phyloP scores from a whole-genome alignment of 1,140 invertebrate species.

The Ectropis grisescens region DNA sequence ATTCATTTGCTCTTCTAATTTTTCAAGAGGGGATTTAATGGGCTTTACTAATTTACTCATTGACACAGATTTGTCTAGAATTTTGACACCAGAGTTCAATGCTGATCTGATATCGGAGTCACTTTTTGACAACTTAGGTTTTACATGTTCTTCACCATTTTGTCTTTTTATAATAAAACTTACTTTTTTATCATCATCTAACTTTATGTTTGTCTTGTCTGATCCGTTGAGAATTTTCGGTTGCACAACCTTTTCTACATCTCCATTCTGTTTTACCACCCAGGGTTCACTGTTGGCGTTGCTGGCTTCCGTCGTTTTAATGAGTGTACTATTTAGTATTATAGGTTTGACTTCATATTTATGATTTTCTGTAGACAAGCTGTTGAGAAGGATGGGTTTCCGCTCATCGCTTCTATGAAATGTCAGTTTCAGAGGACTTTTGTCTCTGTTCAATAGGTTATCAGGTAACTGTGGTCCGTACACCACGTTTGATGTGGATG shows the following conservation, averaged over 20 bases:
- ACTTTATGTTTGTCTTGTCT: conserved; percentile 30
- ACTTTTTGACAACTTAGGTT: conserved; percentile 35
- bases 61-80: conserved; percentile 31
- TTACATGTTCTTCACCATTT: conserved; percentile 27
- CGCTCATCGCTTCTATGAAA: conserved; percentile 51
- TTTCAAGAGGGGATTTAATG: conserved; percentile 48
- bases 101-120: conserved; percentile 31
- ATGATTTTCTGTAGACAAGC: conserved; percentile 24
- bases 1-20: conserved; percentile 61
- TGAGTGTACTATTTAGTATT: conserved; percentile 54
- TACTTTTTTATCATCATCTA: conserved; percentile 46
- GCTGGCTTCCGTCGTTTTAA: conserved; percentile 33
- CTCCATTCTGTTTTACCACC: conserved; percentile 60
- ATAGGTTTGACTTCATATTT: conserved; percentile 50
- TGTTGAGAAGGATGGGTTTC: conserved; percentile 35
- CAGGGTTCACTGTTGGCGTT: conserved; percentile 48
- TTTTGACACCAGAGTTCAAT: conserved; percentile 19
- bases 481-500: conserved; percentile 39
- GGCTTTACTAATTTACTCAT: conserved; percentile 35
- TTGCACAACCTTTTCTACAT: conserved; percentile 50
- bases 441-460: conserved; percentile 48
- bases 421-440: conserved; percentile 50
- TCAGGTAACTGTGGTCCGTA: conserved; percentile 54
- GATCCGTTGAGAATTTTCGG: conserved; percentile 40
- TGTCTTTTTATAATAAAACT: conserved; percentile 44